Base-by-base conservation (phyloP, 2,797 vertebrate species). In the Amblyopsis hoosieri region DNA sequence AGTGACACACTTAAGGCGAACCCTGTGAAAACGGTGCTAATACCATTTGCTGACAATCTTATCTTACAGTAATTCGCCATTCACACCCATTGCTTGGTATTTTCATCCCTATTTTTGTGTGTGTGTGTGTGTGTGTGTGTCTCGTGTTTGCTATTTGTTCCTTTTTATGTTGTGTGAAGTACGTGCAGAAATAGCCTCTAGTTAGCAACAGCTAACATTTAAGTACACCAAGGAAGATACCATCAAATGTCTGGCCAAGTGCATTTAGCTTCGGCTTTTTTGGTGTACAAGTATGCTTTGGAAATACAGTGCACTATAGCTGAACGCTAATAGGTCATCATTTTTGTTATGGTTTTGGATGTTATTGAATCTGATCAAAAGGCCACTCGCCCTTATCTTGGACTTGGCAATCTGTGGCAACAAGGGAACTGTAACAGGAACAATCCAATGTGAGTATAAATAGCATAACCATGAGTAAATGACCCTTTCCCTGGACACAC, bases 401-500 rank as follows among this genome's bases (percentile, higher is more conserved):
- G 82, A 81, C 87, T 87, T 94, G 90, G 90, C 86, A 92, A 76
- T 46, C 58, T 15, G 10, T 53, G 69, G 74, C 71, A 71, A 69
- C 46, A 29, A 74, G 37, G 78, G 53, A 86, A 83, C 84, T 75
- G 88, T 85, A 76, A 81, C 77, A 78, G 75, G 79, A 92, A 85
- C 87, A 86, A 91, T 89, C 78, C 75, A 31, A 66, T 88, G 75
- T 84, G 71, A 91, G 83, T 77, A 90, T 71, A 90, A 93, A 86
- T 88, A 76, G 83, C 14, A 9, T 89, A 90, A 89, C 86, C 75
- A 77, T 62, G 85, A 79, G 71, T 86, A 88, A 88, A 80, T 85
- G 80, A 92, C 74, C 90, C 72, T 85, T 87, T 89, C 86, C 84
- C 80, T 86, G 85, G 85, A 76, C 69, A 90, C 78, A 90, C 87